Conservation (phyloP, 2,113 vertebrate species). For the Clinocottus analis region DNA sequence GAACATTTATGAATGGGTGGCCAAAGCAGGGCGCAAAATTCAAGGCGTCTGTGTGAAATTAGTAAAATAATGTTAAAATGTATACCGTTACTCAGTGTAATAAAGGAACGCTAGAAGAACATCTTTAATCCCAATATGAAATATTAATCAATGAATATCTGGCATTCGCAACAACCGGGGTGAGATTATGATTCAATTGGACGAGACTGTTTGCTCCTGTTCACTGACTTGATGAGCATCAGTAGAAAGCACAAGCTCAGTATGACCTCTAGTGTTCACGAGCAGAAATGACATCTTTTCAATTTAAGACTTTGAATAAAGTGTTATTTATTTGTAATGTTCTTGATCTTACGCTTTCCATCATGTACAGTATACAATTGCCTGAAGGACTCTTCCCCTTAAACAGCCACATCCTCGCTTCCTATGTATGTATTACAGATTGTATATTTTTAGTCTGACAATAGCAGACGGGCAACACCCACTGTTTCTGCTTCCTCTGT, state of each 20-base stretch:
- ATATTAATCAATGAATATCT: neutral
- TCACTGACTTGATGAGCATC: neutral
- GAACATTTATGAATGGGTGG: too few relatives aligned
- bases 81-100: neutral
- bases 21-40: too few relatives aligned
- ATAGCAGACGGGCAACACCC: constrained; percentile 25
- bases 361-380: neutral
- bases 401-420: constrained; percentile 26
- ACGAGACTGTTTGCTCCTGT: neutral
- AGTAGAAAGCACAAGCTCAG: neutral
- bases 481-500: constrained; percentile 43
- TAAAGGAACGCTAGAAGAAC: neutral
- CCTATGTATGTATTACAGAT: constrained; percentile 14
- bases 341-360: neutral
- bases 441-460: constrained; percentile 36
- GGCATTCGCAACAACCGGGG: neutral
- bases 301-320: neutral
- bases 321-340: neutral
- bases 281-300: neutral
- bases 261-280: neutral
- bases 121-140: neutral
- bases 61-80: too few relatives aligned
- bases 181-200: neutral
- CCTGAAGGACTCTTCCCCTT: neutral
- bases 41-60: too few relatives aligned